Base-by-base conservation (phyloP, 2,113 vertebrate species). In the Chionomys nivalis region DNA sequence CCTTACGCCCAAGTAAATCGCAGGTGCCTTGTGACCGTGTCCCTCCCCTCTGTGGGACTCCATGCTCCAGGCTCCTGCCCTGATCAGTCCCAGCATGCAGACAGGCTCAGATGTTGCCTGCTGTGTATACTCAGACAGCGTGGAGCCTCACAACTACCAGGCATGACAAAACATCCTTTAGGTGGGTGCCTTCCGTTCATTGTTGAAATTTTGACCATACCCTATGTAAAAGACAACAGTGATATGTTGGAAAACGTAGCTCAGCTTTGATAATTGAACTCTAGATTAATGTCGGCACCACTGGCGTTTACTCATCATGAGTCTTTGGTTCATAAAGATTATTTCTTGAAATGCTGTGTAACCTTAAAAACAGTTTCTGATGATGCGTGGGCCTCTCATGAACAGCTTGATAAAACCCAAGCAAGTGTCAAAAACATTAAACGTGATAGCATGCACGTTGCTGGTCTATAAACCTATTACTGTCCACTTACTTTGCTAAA, bases 241-340 rank as follows among this genome's bases (percentile, higher is more conserved):
- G 55, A 44, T 68, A 12, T 88, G 39, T 49, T 72, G 14, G 24
- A 77, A 65, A 66, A 79, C 4, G 11, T 68, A 82, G 77, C 81
- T 92, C 8, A 55, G 3, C 75, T 88, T 96, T 91, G 42, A 73
- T 72, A 91, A 89, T 73, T 73, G 94, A 95, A 70, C 55, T 73
- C n/a, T 68, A 24, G 36, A 44, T 91, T 89, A 66, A 3, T 55
- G 3, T 39, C 26, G 17, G 8, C 17, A 16, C 17, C 31, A 24
- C 13, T 58, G 17, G 44, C 10, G 6, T 77, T 94, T 58, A 26
- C 70, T 55, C 75, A 55, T 76, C 10, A 36, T 70, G 5, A 7
- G 33, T 19, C n/a, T 94, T 97, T 24, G 55, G 52, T 79, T 94
- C n/a, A 61, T 86, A 72, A 92, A 81, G 42, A 81, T 39, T 61